These are phyloP conservation scores for Tautogolabrus adspersus DNA, from an alignment of 2,113 vertebrate genomes.

Conservation along the genomic window DNA sequence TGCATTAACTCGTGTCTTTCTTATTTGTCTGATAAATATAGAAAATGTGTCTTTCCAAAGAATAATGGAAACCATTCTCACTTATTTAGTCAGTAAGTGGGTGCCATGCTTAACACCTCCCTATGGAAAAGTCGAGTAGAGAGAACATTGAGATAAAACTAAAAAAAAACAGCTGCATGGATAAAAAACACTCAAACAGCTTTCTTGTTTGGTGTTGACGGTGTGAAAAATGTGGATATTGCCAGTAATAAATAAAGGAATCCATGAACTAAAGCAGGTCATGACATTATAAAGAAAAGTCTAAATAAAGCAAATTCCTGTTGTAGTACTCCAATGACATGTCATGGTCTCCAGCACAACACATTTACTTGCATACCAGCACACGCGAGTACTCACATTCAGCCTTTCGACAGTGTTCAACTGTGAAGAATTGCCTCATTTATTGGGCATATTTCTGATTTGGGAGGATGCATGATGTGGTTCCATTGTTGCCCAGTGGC, in stretches of 20 bases:
- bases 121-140: constrained; percentile 30
- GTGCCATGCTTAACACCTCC: constrained; percentile 53
- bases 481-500: constrained; percentile 72
- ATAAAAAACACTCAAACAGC: constrained; percentile 9
- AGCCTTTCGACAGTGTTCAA: constrained; percentile 56
- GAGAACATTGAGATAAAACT: constrained; percentile 33
- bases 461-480: constrained; percentile 60
- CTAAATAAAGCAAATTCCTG: constrained; percentile 28
- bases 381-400: constrained; percentile 24
- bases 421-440: constrained; percentile 68
- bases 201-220: constrained; percentile 25
- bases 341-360: constrained; percentile 6
- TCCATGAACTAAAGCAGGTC: constrained; percentile 27
- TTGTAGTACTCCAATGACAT: constrained; percentile 7
- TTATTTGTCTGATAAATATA: constrained; percentile 70
- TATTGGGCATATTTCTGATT: constrained; percentile 59
- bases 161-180: background rate
- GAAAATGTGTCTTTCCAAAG: constrained; percentile 63
- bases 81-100: constrained; percentile 65
- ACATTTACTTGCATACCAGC: constrained; percentile 16
- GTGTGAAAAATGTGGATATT: constrained; percentile 23
- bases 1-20: constrained; percentile 52
- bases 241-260: background rate
- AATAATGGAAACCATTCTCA: constrained; percentile 49
- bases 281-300: constrained; percentile 19